Evolutionary conservation across 2,797 vertebrate genomes (phyloP), one percentile per base, ranked within the genome.

Genomic region (Pangasius sanitwongsei): DNA sequence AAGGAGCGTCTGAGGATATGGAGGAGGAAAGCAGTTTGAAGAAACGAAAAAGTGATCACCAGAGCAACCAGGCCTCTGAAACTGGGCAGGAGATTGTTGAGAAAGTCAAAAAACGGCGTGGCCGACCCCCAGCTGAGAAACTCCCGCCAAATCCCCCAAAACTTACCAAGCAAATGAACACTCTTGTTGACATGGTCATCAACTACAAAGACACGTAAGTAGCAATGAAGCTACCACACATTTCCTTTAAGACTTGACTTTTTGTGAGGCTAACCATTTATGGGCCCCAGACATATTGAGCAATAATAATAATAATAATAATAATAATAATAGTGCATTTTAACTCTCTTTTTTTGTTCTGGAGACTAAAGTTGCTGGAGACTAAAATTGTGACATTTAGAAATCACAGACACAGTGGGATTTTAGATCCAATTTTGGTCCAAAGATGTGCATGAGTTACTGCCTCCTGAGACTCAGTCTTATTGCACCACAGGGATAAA

Each of bases 181-280:
- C 97, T 4, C 97, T 99, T 92, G 98, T 99, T 65, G 98, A 99
- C 90, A 99, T 99, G 94, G 98, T 99, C 83, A 97, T 99, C 92
- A 99, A 98, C 96, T 99, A 99, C 94, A 99, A 99, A 92, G 98
- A 99, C 75, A 98, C 98, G 98, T 99, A 91, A 95, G 96, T 87
- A 81, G 9, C 11, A 53, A 20, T 34, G 28, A 69, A 11, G 0
- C 50, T 48, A 53, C 18, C 34, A 84, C 12, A 41, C 8, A 83
- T 74, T 69, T 88, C 9, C 11, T 63, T 63, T 31, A 61, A 70
- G 25, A 23, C 34, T 57, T 59, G 3, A 59, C 23, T 31, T 50
- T 57, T 61, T 61, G 31, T 37, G 5, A 13, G 18, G 18, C n/a
- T 25, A 82, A 82, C 4, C 18, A 25, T 83, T 41, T 63, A 44